phyloP scores from a whole-genome alignment of 2,888 invertebrate genomes.

The Meiosimyza platycephala region DNA sequence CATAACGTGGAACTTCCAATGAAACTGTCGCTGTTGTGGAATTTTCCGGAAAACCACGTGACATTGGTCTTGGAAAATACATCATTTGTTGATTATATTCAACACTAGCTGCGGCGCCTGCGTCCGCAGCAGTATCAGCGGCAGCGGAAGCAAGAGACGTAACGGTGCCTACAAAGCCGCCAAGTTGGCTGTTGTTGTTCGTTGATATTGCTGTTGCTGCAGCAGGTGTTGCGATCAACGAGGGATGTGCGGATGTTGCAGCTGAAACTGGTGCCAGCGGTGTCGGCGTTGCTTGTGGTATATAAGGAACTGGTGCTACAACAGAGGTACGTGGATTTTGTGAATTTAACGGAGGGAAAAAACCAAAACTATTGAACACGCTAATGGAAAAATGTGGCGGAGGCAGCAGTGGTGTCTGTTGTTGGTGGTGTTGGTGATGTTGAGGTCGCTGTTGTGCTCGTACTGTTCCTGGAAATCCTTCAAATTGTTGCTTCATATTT shows the following conservation, averaged over 20 bases:
- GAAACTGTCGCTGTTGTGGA: neutral
- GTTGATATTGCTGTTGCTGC: too few species aligned
- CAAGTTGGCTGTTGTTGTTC: neutral
- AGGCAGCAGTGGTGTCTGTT: neutral
- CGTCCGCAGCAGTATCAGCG: neutral
- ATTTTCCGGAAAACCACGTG: neutral
- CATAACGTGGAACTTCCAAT: neutral
- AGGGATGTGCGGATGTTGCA: too few species aligned
- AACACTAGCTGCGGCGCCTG: neutral
- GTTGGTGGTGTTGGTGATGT: slow-evolving; percentile 22
- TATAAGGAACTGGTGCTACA: neutral
- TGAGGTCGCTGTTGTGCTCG: slow-evolving; percentile 3
- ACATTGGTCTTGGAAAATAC: neutral
- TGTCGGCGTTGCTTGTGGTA: neutral
- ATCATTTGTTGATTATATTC: slow-evolving; percentile 9
- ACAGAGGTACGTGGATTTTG: neutral
- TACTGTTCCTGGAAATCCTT: neutral
- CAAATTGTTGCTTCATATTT: slow-evolving; percentile 14
- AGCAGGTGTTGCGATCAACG: too few species aligned
- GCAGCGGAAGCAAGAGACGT: neutral
- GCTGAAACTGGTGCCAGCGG: neutral
- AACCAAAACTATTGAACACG: slow-evolving; percentile 37
- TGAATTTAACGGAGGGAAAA: slow-evolving; percentile 13
- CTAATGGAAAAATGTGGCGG: slow-evolving; percentile 33
- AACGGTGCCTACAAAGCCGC: neutral